A percentile compares a stretch with the other conserved stretches of the same genome.
phyloP scores from a whole-genome alignment of 2,888 invertebrate genomes.

The Cantharis nigra region DNA sequence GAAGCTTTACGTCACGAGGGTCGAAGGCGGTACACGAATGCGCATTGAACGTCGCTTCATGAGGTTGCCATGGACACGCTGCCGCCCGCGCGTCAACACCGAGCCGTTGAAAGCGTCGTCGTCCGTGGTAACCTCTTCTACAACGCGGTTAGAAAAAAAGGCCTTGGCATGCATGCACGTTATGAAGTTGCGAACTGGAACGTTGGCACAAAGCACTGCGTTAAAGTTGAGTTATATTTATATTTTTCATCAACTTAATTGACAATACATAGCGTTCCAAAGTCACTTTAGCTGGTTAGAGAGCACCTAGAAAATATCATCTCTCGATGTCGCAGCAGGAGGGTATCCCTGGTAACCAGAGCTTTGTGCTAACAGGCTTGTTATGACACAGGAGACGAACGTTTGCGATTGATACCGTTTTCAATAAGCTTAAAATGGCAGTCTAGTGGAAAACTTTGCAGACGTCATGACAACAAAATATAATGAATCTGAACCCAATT shows the following conservation, averaged over 20 bases:
- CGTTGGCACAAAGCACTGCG: conserved; percentile 5
- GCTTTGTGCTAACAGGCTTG: conserved; percentile 31
- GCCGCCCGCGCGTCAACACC: conserved; percentile 52
- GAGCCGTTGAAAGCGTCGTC: conserved; percentile 50
- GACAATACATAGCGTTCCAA: conserved; percentile 24
- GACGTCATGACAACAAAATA: conserved; percentile 50
- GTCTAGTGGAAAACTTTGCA: conserved; percentile 48
- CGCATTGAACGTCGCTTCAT: conserved; percentile 50
- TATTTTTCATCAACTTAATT: conserved; percentile 22
- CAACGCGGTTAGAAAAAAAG: conserved; percentile 30
- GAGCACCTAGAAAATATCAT: conserved; percentile 24
- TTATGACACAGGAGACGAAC: conserved; percentile 32
- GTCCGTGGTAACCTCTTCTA: conserved; percentile 50
- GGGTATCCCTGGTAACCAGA: conserved; percentile 30
- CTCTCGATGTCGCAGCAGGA: conserved; percentile 26
- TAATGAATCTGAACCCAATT: conserved; percentile 51
- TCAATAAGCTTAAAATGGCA: conserved; percentile 46
- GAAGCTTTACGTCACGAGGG: conserved; percentile 49
- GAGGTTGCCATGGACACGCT: conserved; percentile 50
- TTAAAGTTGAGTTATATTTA: conserved; percentile 2
- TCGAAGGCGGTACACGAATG: conserved; percentile 53
- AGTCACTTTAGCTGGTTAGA: conserved; percentile 20
- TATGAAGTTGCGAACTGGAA: conserved; percentile 26
- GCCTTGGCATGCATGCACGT: conserved; percentile 29
- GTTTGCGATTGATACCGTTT: conserved; percentile 37